These are phyloP conservation scores for Sebastes steindachneri DNA, from an alignment of 2,797 vertebrate species.

Conservation along the genomic window DNA sequence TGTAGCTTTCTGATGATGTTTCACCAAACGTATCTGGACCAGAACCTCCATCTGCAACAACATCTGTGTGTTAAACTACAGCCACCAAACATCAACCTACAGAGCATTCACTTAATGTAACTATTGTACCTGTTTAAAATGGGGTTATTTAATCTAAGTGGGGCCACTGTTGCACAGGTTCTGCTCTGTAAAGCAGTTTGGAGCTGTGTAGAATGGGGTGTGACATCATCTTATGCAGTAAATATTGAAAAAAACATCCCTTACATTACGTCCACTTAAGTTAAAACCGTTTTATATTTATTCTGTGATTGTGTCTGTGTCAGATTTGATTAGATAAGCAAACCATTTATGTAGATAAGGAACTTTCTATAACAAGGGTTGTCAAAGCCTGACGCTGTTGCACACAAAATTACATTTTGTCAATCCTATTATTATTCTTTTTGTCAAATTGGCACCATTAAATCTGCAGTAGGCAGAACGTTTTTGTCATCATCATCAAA, in stretches of 20 bases:
- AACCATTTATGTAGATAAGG: not conserved
- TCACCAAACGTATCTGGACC: constrained; percentile 90
- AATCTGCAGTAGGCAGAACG: too few species aligned
- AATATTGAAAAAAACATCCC: not conserved
- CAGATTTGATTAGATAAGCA: not conserved
- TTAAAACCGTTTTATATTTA: not conserved
- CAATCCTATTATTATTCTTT: not conserved
- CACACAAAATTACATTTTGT: not conserved
- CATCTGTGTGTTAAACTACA: not conserved
- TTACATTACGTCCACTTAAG: not conserved
- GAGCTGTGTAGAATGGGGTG: too few species aligned
- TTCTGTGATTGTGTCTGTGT: not conserved
- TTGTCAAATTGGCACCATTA: not conserved
- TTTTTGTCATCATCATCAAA: too few species aligned
- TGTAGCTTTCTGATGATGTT: constrained; percentile 95
- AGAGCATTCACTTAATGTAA: not conserved
- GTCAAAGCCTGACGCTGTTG: too few species aligned
- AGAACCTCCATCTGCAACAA: constrained; percentile 77
- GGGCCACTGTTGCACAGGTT: not conserved
- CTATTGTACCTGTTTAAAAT: not conserved
- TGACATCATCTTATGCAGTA: not conserved
- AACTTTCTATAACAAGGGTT: not conserved
- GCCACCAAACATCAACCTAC: not conserved
- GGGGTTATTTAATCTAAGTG: not conserved
- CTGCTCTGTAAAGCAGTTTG: not conserved